Evolutionary conservation across 2,113 vertebrate species (phyloP), one percentile per base, ranked within the genome.

Genomic region (Physeter macrocephalus): DNA sequence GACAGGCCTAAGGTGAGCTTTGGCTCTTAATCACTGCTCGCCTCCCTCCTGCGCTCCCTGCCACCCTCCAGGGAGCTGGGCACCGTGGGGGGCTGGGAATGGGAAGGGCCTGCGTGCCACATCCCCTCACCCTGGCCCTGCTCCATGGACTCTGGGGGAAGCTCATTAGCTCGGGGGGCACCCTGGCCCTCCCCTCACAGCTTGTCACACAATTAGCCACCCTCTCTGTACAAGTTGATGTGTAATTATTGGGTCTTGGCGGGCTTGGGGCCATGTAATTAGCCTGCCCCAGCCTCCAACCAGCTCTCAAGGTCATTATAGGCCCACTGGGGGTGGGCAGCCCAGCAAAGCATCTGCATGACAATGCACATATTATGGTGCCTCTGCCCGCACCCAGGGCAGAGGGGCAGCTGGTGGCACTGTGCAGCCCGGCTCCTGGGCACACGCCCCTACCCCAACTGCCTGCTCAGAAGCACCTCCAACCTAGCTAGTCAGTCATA

Each of bases 211-310:
- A 98, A 98, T 98, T 98, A 98, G 96, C 97, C 93, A 96, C 95
- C 96, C 91, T 97, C 98, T 97, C 97, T 95, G 96, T 96, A 93
- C 89, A 97, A 97, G 91, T 97, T 97, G 93, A 96, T 98, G 94
- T 96, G 96, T 98, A 98, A 98, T 98, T 98, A 98, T 98, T 97
- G 94, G 97, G 97, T 98, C 93, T 98, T 96, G 98, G 97, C 74
- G 93, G 97, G 96, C 95, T 96, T 61, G 13, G 95, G 94, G 96
- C 97, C 96, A 95, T 97, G 96, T 98, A 98, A 98, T 98, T 98
- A 98, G 97, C 95, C 91, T 97, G 93, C 95, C 95, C 97, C 95
- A 96, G 97, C 82, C 96, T 98, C 97, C 93, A 97, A 95, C 97
- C 80, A 94, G 69, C 95, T 98, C 96, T 96, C 95, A 96, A 96